Evolutionary conservation across 1,140 invertebrate species (phyloP).

Genomic region (Charaxes varanes): DNA sequence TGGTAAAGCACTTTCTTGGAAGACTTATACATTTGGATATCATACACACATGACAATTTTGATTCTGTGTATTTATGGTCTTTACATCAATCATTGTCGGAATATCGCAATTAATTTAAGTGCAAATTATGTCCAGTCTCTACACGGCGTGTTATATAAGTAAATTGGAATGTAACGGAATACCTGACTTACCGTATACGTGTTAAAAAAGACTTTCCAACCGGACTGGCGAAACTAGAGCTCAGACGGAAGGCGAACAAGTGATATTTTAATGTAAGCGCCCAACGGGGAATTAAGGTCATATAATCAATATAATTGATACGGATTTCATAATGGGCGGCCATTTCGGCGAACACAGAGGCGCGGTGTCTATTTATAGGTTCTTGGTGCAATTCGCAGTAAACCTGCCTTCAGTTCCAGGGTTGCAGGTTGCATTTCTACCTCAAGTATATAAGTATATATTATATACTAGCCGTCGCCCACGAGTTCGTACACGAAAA

Average conservation of each 20-base stretch:
- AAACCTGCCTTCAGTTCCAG: too few relatives aligned
- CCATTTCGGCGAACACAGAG: slow-evolving; percentile 9
- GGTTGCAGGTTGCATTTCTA: too few relatives aligned
- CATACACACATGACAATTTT: too few relatives aligned
- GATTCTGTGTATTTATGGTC: too few relatives aligned
- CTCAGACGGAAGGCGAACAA: slow-evolving; percentile 20
- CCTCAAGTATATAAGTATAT: too few relatives aligned
- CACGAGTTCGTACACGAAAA: too few relatives aligned
- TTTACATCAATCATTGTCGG: too few relatives aligned
- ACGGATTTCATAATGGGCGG: slow-evolving; percentile 8
- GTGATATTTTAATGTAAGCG: slow-evolving; percentile 19
- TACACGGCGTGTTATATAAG: neutral
- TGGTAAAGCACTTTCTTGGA: too few relatives aligned
- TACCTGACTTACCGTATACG: neutral
- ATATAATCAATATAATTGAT: slow-evolving; percentile 17
- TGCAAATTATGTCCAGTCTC: neutral
- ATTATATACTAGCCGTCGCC: too few relatives aligned
- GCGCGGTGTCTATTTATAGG: slow-evolving; percentile 15
- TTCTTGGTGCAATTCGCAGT: too few relatives aligned
- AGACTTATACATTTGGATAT: too few relatives aligned
- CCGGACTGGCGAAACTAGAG: slow-evolving; percentile 16
- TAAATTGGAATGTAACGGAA: neutral
- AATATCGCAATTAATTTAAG: too few relatives aligned
- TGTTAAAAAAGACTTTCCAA: slow-evolving; percentile 19
- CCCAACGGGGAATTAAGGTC: slow-evolving; percentile 16